Conservation (phyloP, 2,797 vertebrate species). For the Myotis pilosus region DNA sequence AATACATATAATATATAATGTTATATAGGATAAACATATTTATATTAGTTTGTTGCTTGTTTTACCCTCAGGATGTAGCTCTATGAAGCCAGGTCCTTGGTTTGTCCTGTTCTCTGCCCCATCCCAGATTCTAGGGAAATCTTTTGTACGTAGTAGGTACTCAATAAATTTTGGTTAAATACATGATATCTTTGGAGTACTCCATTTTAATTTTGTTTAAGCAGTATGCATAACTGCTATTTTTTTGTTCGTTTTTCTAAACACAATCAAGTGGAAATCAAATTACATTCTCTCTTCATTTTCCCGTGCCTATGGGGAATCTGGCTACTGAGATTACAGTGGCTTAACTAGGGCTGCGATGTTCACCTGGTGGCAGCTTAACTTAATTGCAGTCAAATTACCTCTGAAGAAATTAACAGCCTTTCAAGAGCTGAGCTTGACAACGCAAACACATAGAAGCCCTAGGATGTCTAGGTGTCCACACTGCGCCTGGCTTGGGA, state of each 20-base stretch:
- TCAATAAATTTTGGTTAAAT: slow-evolving; percentile 25
- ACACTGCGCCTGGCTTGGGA: neutral
- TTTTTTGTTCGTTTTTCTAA: slow-evolving; percentile 57
- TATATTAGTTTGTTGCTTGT: neutral
- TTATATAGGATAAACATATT: neutral
- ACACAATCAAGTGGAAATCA: slow-evolving; percentile 47
- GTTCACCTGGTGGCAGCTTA: slow-evolving; percentile 66
- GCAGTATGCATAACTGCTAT: neutral
- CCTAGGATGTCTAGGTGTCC: neutral
- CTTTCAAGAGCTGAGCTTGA: slow-evolving; percentile 34
- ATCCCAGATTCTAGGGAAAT: neutral
- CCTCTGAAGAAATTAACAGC: slow-evolving; percentile 54
- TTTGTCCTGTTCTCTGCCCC: neutral
- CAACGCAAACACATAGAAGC: neutral
- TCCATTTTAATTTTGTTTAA: slow-evolving; percentile 48
- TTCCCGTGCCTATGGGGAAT: slow-evolving; percentile 37
- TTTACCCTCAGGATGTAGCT: neutral
- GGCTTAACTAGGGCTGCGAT: slow-evolving; percentile 44
- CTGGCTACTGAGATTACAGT: slow-evolving; percentile 54
- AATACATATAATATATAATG: neutral
- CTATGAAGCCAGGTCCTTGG: neutral
- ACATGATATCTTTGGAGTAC: neutral
- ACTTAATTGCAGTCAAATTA: slow-evolving; percentile 62
- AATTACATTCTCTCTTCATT: slow-evolving; percentile 11
- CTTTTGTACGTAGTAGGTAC: neutral